Evolutionary conservation across 23 tunicate genomes (phyloP).

Genomic region (Ascidia mentula): DNA sequence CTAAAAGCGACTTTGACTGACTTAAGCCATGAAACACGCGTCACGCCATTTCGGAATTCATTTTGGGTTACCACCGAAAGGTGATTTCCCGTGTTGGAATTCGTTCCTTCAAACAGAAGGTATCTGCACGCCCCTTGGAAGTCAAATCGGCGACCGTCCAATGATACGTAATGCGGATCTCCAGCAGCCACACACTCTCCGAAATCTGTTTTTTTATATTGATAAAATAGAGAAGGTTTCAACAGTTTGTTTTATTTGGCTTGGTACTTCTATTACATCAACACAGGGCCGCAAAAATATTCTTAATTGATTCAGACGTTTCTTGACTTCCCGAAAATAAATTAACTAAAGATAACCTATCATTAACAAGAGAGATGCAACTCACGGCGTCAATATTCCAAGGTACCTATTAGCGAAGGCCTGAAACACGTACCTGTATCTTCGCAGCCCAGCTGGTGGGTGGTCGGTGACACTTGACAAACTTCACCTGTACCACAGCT

Average conservation of each 20-base stretch:
- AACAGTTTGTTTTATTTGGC: too few species aligned
- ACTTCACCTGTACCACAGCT: background rate
- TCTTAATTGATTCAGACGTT: too few species aligned
- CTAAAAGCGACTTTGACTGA: background rate
- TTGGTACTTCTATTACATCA: too few species aligned
- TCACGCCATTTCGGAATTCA: background rate
- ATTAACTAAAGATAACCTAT: too few species aligned
- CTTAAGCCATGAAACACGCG: background rate
- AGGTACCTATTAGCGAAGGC: too few species aligned
- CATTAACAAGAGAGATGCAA: too few species aligned
- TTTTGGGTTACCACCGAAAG: background rate
- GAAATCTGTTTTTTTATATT: background rate
- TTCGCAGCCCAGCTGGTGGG: conserved; percentile 5
- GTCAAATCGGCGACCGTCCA: conserved; percentile 43
- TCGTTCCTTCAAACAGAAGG: conserved; percentile 10
- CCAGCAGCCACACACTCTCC: conserved; percentile 44
- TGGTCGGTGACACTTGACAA: background rate
- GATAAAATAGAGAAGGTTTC: too few species aligned
- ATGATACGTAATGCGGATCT: conserved; percentile 66
- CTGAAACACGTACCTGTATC: conserved; percentile 18
- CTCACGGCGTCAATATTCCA: too few species aligned
- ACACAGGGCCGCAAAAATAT: too few species aligned
- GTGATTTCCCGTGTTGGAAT: background rate
- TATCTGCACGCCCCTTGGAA: conserved; percentile 63
- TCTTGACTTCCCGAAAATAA: too few species aligned